Evolutionary conservation across 53 echinoderm and acorn worm species (phyloP).

Genomic region (Holothuria leucospilota): DNA sequence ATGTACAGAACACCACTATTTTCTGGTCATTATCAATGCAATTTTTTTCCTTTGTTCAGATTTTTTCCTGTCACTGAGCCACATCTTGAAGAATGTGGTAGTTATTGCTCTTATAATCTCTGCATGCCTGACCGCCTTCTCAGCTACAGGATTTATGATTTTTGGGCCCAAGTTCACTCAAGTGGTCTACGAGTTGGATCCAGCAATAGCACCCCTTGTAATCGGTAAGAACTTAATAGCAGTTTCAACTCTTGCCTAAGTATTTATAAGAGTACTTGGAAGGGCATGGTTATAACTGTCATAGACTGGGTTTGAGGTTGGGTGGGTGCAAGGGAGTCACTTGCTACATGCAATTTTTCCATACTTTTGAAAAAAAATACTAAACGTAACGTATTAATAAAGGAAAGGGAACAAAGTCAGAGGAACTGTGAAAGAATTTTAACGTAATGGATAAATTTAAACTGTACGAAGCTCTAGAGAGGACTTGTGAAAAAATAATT

Average conservation of each 20-base stretch:
- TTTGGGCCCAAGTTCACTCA: slow-evolving; percentile 33
- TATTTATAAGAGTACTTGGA: too few species aligned
- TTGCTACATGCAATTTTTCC: too few species aligned
- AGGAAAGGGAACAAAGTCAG: too few species aligned
- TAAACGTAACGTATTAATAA: too few species aligned
- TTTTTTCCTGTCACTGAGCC: background rate
- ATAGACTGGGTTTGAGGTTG: too few species aligned
- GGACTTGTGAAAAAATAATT: too few species aligned
- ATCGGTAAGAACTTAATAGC: slow-evolving; percentile 12
- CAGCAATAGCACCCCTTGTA: slow-evolving; percentile 15
- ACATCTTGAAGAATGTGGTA: background rate
- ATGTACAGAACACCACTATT: background rate
- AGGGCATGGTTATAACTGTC: too few species aligned
- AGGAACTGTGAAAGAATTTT: too few species aligned
- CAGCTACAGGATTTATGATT: slow-evolving; percentile 18
- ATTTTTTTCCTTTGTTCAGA: slow-evolving; percentile 2
- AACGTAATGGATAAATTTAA: too few species aligned
- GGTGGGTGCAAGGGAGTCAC: too few species aligned
- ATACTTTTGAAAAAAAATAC: too few species aligned
- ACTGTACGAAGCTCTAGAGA: too few species aligned
- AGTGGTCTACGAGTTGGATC: slow-evolving; percentile 37
- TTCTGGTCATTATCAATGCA: background rate
- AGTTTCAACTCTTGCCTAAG: background rate
- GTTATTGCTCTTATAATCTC: background rate
- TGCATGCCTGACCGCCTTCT: slow-evolving; percentile 28